A percentile compares a stretch with the other conserved stretches of the same genome.
phyloP scores from a whole-genome alignment of 2,113 vertebrate genomes.

The Danio rerio region DNA sequence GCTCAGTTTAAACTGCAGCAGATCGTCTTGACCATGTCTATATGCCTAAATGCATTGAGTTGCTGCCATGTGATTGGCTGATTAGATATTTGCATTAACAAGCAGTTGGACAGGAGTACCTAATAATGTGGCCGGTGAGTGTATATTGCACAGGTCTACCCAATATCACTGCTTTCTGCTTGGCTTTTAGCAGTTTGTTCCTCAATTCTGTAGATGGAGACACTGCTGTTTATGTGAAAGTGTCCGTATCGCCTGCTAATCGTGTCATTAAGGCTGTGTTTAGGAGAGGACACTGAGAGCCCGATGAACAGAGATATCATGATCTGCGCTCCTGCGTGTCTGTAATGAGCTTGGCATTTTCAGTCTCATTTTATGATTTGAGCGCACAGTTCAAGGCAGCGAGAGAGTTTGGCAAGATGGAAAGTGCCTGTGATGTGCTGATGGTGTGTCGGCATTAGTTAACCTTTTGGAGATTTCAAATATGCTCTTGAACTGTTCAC shows the following conservation, averaged over 20 bases:
- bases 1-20: too few relatives aligned
- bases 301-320: constrained; percentile 21
- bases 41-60: too few relatives aligned
- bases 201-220: not conserved
- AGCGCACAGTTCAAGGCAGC: constrained; percentile 11
- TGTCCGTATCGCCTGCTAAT: constrained; percentile 12
- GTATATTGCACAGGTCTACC: too few relatives aligned
- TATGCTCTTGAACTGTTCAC: not conserved
- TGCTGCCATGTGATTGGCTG: too few relatives aligned
- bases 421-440: not conserved
- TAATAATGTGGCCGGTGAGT: too few relatives aligned
- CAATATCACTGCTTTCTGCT: too few relatives aligned
- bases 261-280: constrained; percentile 30
- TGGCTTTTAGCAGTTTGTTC: too few relatives aligned
- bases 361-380: constrained; percentile 30
- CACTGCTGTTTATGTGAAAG: not conserved
- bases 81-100: too few relatives aligned
- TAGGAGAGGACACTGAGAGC: constrained; percentile 3
- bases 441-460: not conserved
- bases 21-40: too few relatives aligned
- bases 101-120: too few relatives aligned
- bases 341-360: constrained; percentile 37
- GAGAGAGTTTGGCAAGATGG: not conserved
- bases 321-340: not conserved
- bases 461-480: constrained; percentile 18